These are phyloP conservation scores for Salvator merianae DNA, from an alignment of 2,113 vertebrate species.

Conservation along the genomic window DNA sequence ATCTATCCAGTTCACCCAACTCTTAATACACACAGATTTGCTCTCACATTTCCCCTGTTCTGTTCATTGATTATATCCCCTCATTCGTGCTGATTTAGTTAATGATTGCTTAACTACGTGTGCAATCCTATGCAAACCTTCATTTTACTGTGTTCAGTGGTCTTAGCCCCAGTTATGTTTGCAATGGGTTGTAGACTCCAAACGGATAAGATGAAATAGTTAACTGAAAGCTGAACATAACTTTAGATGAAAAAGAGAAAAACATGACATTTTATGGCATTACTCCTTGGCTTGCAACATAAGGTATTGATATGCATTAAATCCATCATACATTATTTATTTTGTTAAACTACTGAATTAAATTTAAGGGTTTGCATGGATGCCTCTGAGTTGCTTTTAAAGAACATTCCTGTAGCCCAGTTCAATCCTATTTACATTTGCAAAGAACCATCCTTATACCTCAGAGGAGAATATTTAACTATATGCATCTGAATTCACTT, in stretches of 20 bases:
- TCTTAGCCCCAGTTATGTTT: not conserved
- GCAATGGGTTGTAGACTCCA: not conserved
- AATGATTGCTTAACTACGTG: too few relatives aligned
- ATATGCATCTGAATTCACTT: conserved; percentile 47
- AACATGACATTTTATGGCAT: conserved; percentile 49
- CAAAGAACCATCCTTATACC: conserved; percentile 53
- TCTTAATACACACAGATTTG: too few relatives aligned
- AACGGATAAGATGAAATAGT: conserved; percentile 36
- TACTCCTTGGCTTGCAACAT: conserved; percentile 57
- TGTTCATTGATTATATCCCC: too few relatives aligned
- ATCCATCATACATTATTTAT: conserved; percentile 38
- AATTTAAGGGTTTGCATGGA: conserved; percentile 49
- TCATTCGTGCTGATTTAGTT: too few relatives aligned
- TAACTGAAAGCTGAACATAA: conserved; percentile 28
- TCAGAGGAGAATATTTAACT: conserved; percentile 37
- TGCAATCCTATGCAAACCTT: too few relatives aligned
- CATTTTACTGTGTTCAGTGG: too few relatives aligned
- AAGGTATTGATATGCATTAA: conserved; percentile 55
- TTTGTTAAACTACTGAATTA: conserved; percentile 54
- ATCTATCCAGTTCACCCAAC: too few relatives aligned
- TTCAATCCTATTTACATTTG: conserved; percentile 37
- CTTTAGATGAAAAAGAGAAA: conserved; percentile 36
- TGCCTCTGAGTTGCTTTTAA: conserved; percentile 43
- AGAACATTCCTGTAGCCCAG: conserved; percentile 18
- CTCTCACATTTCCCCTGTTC: too few relatives aligned